Percentiles rank a stretch among this genome's conserved stretches.
Conservation (phyloP, 2,113 vertebrate species). For the Notarius lentiginosus region DNA sequence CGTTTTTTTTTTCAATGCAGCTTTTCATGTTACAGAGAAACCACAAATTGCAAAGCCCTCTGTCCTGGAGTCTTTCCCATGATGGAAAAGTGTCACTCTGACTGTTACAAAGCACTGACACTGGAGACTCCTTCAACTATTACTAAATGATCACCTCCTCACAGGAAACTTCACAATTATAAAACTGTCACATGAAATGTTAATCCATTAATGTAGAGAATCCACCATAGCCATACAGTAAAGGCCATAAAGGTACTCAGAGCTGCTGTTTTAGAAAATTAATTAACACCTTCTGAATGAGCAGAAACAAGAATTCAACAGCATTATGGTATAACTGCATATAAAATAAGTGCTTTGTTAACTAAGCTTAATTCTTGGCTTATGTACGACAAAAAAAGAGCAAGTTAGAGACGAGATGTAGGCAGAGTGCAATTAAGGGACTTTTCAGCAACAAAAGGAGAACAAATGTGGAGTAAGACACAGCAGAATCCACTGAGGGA, state of each 20-base stretch:
- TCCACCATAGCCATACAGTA: too few species aligned
- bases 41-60: not conserved
- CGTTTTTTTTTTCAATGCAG: not conserved
- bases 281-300: not conserved
- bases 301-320: not conserved
- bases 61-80: not conserved
- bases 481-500: constrained; percentile 64
- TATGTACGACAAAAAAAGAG: constrained; percentile 7
- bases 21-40: not conserved
- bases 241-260: not conserved
- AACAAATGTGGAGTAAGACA: constrained; percentile 68
- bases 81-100: not conserved
- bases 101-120: not conserved
- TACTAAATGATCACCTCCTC: not conserved
- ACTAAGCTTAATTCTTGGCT: constrained; percentile 2
- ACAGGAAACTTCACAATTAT: not conserved
- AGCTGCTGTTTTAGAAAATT: not conserved
- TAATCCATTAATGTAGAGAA: too few species aligned
- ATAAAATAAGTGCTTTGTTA: not conserved
- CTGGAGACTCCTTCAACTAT: not conserved
- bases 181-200: not conserved
- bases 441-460: constrained; percentile 62
- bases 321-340: not conserved
- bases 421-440: constrained; percentile 66
- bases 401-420: constrained; percentile 50